These are phyloP conservation scores for Nothobranchius kuhntae DNA, from an alignment of 2,113 vertebrate genomes.

Conservation along the genomic window DNA sequence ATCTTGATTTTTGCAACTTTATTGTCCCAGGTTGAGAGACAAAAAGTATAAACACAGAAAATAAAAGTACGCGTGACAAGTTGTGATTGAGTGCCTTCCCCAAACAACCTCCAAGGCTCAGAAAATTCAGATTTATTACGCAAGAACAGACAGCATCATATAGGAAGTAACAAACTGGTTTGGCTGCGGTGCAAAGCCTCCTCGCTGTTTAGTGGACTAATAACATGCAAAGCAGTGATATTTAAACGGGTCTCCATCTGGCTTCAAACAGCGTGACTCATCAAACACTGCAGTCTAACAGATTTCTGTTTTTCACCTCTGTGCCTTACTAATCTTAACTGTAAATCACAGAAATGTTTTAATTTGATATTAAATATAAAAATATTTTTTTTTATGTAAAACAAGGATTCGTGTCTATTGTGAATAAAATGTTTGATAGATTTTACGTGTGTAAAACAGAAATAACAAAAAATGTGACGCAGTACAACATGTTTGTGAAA, in stretches of 20 bases:
- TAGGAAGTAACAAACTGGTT: conserved; percentile 14
- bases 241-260: conserved; percentile 40
- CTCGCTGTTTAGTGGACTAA: conserved; percentile 18
- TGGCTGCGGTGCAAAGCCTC: conserved; percentile 6
- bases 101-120: neutral
- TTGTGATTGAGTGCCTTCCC: neutral
- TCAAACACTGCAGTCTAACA: conserved; percentile 26
- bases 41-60: neutral
- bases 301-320: conserved; percentile 34
- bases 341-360: conserved; percentile 10
- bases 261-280: conserved; percentile 55
- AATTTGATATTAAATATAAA: neutral
- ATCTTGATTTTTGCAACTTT: neutral
- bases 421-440: no score
- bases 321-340: conserved; percentile 32
- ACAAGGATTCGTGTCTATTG: no score
- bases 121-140: neutral
- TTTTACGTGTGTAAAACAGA: neutral
- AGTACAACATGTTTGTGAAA: conserved; percentile 13
- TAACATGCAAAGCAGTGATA: conserved; percentile 27
- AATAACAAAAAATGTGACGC: neutral
- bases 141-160: neutral
- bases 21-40: neutral
- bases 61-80: neutral
- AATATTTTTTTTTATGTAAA: no score